phyloP scores from a whole-genome alignment of 2,888 invertebrate species.

The Ophion costatus region DNA sequence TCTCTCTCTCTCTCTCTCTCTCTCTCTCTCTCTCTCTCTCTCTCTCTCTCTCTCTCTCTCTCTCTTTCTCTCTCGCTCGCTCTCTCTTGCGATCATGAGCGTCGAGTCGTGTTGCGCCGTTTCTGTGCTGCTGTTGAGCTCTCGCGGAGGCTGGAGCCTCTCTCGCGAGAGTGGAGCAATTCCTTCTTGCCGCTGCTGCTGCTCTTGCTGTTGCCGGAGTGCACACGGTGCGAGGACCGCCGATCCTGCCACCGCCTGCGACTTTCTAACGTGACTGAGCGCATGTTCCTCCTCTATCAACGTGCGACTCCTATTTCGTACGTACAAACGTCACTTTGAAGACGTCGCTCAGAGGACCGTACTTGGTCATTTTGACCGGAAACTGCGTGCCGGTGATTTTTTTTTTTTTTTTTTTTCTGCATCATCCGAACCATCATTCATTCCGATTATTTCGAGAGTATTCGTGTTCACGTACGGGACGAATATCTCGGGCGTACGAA shows the following conservation, averaged over 20 bases:
- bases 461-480: no score
- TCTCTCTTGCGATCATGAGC: constrained; percentile 55
- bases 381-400: no score
- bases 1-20: neutral
- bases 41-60: neutral
- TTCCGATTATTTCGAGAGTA: no score
- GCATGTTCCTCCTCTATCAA: constrained; percentile 73
- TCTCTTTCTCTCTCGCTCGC: constrained; percentile 29
- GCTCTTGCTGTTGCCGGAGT: constrained; percentile 54
- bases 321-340: no score
- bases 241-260: constrained; percentile 67
- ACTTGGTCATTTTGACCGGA: no score
- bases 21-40: neutral
- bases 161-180: constrained; percentile 60
- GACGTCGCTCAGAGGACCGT: no score
- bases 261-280: constrained; percentile 83
- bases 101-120: constrained; percentile 54
- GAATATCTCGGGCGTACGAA: no score
- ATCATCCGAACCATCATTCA: no score
- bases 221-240: constrained; percentile 59
- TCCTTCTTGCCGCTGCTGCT: constrained; percentile 47
- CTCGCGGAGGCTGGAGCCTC: constrained; percentile 35
- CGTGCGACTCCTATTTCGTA: no score
- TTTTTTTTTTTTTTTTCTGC: no score
- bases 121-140: constrained; percentile 27